Conservation (phyloP, 1,140 invertebrate species). For the Fopius arisanus region DNA sequence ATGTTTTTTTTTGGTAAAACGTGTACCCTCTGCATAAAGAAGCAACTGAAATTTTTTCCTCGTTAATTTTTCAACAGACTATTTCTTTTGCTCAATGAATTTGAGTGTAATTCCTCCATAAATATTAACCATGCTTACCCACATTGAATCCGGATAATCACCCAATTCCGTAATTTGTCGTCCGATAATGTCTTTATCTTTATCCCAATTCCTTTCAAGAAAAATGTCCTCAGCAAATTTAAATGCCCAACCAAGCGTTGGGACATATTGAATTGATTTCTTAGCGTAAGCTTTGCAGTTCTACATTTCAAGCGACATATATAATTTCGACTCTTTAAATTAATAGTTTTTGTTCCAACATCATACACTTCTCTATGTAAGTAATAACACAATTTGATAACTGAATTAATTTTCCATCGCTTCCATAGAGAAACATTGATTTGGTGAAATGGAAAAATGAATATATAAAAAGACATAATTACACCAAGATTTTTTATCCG, state of each 20-base stretch:
- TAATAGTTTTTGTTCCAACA: no score
- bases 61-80: background rate
- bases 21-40: constrained; percentile 93
- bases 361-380: no score
- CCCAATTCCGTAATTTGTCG: constrained; percentile 81
- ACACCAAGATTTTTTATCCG: constrained; percentile 80
- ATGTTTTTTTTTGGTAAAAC: constrained; percentile 89
- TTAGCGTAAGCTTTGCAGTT: constrained; percentile 96
- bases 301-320: constrained; percentile 70
- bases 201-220: constrained; percentile 89
- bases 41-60: constrained; percentile 70
- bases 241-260: constrained; percentile 96
- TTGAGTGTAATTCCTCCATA: background rate
- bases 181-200: constrained; percentile 85
- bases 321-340: no score
- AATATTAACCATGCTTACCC: constrained; percentile 70
- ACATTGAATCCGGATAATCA: constrained; percentile 88
- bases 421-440: background rate
- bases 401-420: constrained; percentile 13
- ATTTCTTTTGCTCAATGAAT: background rate
- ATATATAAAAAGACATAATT: constrained; percentile 54
- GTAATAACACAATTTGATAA: no score
- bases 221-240: constrained; percentile 93
- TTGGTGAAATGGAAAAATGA: background rate
- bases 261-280: constrained; percentile 88